Evolutionary conservation across 2,113 vertebrate species (phyloP), one percentile per base, ranked within the genome.

Genomic region (Cyphomyrus discorhynchus): DNA sequence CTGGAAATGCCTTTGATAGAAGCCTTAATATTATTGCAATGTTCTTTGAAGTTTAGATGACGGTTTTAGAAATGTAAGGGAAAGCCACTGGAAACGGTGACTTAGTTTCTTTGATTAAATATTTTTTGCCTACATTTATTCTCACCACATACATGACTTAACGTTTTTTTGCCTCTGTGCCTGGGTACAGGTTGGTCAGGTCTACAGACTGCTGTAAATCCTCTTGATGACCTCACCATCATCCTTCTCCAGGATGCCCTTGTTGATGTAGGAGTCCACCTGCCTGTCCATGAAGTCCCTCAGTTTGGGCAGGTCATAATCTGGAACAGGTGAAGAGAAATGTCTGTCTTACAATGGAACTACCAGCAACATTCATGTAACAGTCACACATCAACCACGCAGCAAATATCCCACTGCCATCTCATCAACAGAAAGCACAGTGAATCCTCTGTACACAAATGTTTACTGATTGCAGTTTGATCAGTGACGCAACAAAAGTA

Each of bases 231-330:
- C 97, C 21, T 97, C 96, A 0, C 98, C 98, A 89, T 99, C 98
- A 56, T 97, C 97, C 92, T 97, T 96, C 92, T 97, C 97, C 47
- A 99, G 96, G 94, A 99, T 99, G 93, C 98, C 98, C 92, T 99
- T 98, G 89, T 98, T 96, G 87, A 99, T 97, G 15, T 99, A 99
- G 2, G 96, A 94, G 86, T 99, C 98, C 15, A 98, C 97, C 93
- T 99, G 98, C 92, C 98, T 97, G 94, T 98, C 97, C 95, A 99
- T 98, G 96, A 99, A 98, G 93, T 98, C 97, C 91, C 96, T 97
- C 95, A 99, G 97, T 90, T 99, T 99, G 91, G 98, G 98, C 92
- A 99, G 96, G 93, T 99, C 98, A 31, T 98, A 98, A 93, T 98
- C 98, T 99, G 95, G 90, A 58, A 85, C 56, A 70, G 17, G 53